Evolutionary conservation across 2,797 vertebrate genomes (phyloP).

Genomic region (Remorina albescens): DNA sequence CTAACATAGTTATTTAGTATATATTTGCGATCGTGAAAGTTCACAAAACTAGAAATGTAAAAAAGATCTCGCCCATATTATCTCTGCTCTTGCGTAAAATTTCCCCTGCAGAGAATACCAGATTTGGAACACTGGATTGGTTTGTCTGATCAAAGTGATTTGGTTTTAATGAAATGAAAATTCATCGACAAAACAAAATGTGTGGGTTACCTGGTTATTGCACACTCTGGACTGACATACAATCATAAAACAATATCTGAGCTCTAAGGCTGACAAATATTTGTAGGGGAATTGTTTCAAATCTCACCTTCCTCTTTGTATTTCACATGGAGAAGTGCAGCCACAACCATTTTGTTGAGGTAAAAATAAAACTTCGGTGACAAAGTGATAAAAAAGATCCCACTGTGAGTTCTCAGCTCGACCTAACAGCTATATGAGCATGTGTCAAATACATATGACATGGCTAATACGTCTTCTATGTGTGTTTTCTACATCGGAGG

Average conservation of each 20-base stretch:
- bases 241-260: neutral
- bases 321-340: neutral
- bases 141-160: neutral
- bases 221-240: accelerated
- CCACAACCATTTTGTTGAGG: neutral
- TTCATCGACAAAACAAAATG: neutral
- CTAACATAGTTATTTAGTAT: too few species aligned
- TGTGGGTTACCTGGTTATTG: neutral
- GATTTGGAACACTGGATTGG: neutral
- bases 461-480: neutral
- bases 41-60: neutral
- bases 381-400: neutral
- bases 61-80: too few species aligned
- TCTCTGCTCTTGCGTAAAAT: too few species aligned
- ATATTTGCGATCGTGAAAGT: neutral
- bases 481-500: neutral
- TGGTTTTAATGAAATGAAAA: neutral
- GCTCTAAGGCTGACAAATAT: neutral
- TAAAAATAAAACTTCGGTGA: neutral
- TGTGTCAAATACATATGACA: neutral
- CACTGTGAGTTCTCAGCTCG: neutral
- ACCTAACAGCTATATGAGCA: neutral
- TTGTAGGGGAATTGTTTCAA: neutral
- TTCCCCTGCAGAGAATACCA: too few species aligned
- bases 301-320: neutral